Evolutionary conservation across 2,888 invertebrate genomes (phyloP).

Genomic region (Operophtera brumata): DNA sequence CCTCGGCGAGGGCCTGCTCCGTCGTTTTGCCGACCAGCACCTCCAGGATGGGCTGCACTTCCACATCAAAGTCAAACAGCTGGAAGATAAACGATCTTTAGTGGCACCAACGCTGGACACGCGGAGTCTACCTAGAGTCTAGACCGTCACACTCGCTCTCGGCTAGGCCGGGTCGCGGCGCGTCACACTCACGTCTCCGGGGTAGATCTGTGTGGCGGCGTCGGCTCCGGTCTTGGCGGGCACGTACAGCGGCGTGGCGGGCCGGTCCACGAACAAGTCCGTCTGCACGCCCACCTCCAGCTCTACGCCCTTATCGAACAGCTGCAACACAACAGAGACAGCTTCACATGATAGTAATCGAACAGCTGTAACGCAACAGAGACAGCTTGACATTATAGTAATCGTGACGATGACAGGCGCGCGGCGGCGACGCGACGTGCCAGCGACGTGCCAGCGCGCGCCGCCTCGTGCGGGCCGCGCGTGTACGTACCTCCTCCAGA

Average conservation of each 20-base stretch:
- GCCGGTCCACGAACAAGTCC: conserved; percentile 91
- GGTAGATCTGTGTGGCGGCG: conserved; percentile 91
- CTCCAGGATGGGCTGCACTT: conserved; percentile 94
- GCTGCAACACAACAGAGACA: conserved; percentile 50
- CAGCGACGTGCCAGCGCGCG: too few species aligned
- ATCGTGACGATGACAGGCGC: too few species aligned
- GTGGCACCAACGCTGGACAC: too few species aligned
- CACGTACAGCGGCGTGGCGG: conserved; percentile 88
- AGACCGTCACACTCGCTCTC: neutral
- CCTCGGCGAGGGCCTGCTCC: conserved; percentile 93
- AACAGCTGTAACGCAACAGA: conserved; percentile 72
- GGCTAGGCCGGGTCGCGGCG: neutral
- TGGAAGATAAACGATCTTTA: conserved; percentile 42
- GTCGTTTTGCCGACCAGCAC: conserved; percentile 93
- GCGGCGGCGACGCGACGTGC: too few species aligned
- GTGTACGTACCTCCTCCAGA: conserved; percentile 89
- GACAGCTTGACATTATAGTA: neutral
- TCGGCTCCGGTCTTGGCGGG: conserved; percentile 91
- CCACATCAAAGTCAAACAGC: conserved; percentile 95
- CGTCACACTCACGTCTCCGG: conserved; percentile 87
- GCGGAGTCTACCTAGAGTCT: neutral
- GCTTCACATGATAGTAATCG: conserved; percentile 60
- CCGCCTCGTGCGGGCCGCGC: too few species aligned
- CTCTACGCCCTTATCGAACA: conserved; percentile 87
- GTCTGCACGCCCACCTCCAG: conserved; percentile 91